phyloP scores from a whole-genome alignment of 2,113 vertebrate genomes.

The Pseudonaja textilis region DNA sequence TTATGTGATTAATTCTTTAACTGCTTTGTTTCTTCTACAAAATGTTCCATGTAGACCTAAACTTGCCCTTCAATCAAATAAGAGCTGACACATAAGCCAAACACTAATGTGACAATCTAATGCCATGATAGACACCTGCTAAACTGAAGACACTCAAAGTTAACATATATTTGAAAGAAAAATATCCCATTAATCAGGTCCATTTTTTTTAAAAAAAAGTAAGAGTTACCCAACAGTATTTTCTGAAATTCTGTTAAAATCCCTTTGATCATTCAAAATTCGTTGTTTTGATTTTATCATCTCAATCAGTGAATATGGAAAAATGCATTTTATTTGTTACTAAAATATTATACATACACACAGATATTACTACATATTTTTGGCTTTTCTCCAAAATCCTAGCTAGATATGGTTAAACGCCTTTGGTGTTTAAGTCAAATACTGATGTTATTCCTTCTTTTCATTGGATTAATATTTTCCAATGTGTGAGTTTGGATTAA shows the following conservation, averaged over 20 bases:
- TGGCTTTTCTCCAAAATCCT: conserved; percentile 54
- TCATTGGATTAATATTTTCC: conserved; percentile 60
- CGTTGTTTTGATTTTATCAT: conserved; percentile 66
- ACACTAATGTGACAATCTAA: conserved; percentile 1
- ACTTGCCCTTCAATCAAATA: conserved; percentile 42
- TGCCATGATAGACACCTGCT: conserved; percentile 45
- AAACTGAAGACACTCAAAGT: conserved; percentile 57
- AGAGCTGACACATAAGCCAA: conserved; percentile 23
- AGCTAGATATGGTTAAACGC: conserved; percentile 63
- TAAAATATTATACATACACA: neutral
- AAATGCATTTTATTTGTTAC: conserved; percentile 50
- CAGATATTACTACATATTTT: neutral
- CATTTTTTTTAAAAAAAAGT: conserved; percentile 37
- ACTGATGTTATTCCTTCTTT: conserved; percentile 47
- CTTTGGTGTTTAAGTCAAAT: conserved; percentile 65
- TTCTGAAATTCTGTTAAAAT: conserved; percentile 58
- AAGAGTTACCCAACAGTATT: conserved; percentile 49
- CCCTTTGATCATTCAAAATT: conserved; percentile 51
- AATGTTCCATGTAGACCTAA: conserved; percentile 18
- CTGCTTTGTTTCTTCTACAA: neutral
- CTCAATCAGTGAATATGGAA: conserved; percentile 56
- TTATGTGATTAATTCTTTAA: neutral
- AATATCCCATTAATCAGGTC: conserved; percentile 63
- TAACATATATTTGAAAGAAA: conserved; percentile 43
- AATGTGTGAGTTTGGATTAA: conserved; percentile 53